Conservation (phyloP, 2,113 vertebrate species). For the Eudyptes chrysolophus region DNA sequence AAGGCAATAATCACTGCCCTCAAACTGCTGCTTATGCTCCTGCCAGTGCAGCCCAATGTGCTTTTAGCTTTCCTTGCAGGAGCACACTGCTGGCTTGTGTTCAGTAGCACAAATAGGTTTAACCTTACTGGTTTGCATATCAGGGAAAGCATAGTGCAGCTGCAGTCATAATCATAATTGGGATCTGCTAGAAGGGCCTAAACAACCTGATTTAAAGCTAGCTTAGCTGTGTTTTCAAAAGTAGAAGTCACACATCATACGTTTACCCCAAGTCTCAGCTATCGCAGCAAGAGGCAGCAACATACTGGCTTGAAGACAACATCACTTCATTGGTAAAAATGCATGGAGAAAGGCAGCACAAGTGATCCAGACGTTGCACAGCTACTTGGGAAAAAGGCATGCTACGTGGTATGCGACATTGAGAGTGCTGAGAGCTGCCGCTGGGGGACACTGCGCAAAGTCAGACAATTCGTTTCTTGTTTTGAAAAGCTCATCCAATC, state of each 20-base stretch:
- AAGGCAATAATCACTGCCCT: not conserved
- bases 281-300: not conserved
- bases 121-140: not conserved
- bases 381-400: not conserved
- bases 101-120: not conserved
- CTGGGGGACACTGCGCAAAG: not conserved
- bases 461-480: not conserved
- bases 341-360: not conserved
- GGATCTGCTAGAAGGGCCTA: not conserved
- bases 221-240: not conserved
- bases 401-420: accelerated
- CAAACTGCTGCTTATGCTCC: not conserved
- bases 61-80: not conserved
- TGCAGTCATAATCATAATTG: not conserved
- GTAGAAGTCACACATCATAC: not conserved
- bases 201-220: not conserved
- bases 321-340: not conserved
- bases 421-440: not conserved
- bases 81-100: not conserved
- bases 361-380: not conserved
- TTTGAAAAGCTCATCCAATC: not conserved
- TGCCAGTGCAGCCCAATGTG: not conserved
- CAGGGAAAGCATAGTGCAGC: not conserved
- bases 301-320: not conserved
- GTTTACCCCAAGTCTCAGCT: not conserved